Evolutionary conservation across 2,797 vertebrate genomes (phyloP), one percentile per base, ranked within the genome.

Genomic region (Pogonophryne albipinna): DNA sequence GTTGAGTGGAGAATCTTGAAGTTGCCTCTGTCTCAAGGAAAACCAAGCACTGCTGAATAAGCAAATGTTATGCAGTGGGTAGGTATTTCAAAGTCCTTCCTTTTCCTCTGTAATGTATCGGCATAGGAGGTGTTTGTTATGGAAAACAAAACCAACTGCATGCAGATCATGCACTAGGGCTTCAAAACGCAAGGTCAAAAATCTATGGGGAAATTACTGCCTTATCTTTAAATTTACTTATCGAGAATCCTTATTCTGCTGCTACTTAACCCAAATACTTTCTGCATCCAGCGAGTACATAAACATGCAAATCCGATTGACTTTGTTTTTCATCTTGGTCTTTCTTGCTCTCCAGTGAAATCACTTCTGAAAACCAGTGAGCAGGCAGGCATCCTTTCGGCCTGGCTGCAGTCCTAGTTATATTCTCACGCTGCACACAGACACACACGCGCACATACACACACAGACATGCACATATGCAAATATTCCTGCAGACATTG

Each of bases 141-240:
- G 91, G 86, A 91, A 94, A 93, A 91, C 87, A 87, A 89, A 88
- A 78, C 70, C 84, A 79, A 86, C 71, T 80, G 86, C 87, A 93
- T 94, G 89, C 91, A 93, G 90, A 92, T 92, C 88, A 85, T 89
- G 84, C 23, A 10, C 79, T 46, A 81, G 85, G 61, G 89, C 85
- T 90, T 90, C 84, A 93, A 91, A 92, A 86, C 85, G 60, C 92
- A 92, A 93, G 91, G 92, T 92, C 91, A 92, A 92, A 93, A 91
- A 78, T 84, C 84, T 70, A 80, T 17, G 62, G 86, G 86, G 85
- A 91, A 92, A 93, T 94, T 83, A 91, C 72, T 42, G 62, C 60
- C 81, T 87, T 89, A 90, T 89, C 88, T 90, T 69, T 84, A 79
- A 89, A 91, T 76, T 76, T 87, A 89, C 82, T 83, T 90, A 88